These are phyloP conservation scores for Lepus oiostolus DNA, from an alignment of 2,797 vertebrate genomes.

Conservation along the genomic window DNA sequence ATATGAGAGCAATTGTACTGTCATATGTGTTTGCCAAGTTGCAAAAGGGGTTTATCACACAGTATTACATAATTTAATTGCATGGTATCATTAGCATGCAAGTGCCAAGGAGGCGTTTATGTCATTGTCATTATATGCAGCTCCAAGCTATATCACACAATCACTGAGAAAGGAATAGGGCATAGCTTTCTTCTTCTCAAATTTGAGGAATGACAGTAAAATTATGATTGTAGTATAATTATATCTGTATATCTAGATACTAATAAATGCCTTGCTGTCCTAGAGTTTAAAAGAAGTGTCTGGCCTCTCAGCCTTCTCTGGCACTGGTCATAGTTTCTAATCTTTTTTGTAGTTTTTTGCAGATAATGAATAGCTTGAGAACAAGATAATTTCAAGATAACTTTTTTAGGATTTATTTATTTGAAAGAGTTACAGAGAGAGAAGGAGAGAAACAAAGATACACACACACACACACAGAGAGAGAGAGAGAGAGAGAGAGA, in stretches of 20 bases:
- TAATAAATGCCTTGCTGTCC: slow-evolving; percentile 41
- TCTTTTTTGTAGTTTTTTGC: slow-evolving; percentile 21
- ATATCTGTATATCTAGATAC: slow-evolving; percentile 34
- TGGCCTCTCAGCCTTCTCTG: slow-evolving; percentile 34
- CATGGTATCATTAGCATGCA: background rate
- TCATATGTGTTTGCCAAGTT: background rate
- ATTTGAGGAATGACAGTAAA: slow-evolving; percentile 48
- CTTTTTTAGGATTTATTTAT: too few relatives aligned
- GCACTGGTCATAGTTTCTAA: slow-evolving; percentile 37
- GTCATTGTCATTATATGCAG: background rate
- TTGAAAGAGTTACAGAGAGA: too few relatives aligned
- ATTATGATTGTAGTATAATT: slow-evolving; percentile 70
- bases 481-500: too few relatives aligned
- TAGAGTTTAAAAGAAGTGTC: slow-evolving; percentile 7
- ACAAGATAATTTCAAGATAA: slow-evolving; percentile 25
- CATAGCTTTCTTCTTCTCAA: background rate
- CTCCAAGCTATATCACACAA: background rate
- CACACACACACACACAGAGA: too few relatives aligned
- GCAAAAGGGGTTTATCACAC: background rate
- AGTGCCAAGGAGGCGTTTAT: background rate
- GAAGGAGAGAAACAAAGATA: too few relatives aligned
- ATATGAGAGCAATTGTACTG: background rate
- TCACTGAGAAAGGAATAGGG: background rate
- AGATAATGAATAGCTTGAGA: slow-evolving; percentile 64
- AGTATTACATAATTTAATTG: background rate